Percentiles rank a stretch among this genome's conserved stretches.
Conservation (phyloP, 2,113 vertebrate genomes). For the Pagrus major region DNA sequence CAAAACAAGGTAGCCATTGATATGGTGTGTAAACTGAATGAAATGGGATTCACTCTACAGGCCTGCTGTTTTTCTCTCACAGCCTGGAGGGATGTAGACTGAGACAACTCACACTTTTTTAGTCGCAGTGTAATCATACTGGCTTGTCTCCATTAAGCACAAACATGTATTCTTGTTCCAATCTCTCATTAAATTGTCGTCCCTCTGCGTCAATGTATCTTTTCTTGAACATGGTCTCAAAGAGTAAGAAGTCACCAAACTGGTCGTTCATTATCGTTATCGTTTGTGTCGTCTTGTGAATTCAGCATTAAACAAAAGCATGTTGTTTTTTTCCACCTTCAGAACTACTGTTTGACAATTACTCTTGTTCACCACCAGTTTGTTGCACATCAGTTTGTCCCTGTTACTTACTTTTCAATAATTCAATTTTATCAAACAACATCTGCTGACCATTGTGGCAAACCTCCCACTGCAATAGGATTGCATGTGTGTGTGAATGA, state of each 20-base stretch:
- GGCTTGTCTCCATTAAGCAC: no score
- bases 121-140: not conserved
- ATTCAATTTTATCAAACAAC: not conserved
- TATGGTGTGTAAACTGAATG: slow-evolving; percentile 21
- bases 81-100: not conserved
- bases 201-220: no score
- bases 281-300: not conserved
- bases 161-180: no score
- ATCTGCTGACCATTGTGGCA: not conserved
- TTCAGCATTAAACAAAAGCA: not conserved
- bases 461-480: not conserved
- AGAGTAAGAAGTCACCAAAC: no score
- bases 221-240: no score
- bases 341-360: not conserved
- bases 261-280: no score
- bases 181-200: no score
- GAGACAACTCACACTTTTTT: not conserved
- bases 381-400: not conserved
- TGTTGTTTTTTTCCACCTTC: not conserved
- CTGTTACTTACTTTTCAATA: not conserved
- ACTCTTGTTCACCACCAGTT: not conserved
- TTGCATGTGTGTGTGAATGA: not conserved
- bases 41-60: slow-evolving; percentile 1
- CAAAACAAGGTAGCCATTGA: slow-evolving; percentile 1
- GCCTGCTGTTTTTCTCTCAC: slow-evolving; percentile 3